Conservation (phyloP, 2,113 vertebrate genomes). For the Piaya cayana region DNA sequence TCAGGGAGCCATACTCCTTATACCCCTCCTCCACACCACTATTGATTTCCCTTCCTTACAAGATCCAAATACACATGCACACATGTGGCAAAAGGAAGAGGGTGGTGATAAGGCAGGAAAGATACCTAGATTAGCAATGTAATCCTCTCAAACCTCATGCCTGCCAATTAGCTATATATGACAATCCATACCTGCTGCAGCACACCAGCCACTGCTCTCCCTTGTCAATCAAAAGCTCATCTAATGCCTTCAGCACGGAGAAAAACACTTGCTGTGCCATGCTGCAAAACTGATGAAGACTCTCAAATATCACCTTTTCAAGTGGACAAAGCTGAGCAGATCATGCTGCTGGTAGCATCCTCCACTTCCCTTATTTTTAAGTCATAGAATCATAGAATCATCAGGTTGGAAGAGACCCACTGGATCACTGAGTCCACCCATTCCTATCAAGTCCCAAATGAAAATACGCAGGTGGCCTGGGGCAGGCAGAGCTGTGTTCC, state of each 20-base stretch:
- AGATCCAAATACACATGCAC: not conserved
- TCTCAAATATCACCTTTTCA: not conserved
- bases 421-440: no score
- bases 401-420: no score
- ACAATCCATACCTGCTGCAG: conserved; percentile 21
- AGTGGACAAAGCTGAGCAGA: not conserved
- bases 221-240: not conserved
- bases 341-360: not conserved
- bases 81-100: not conserved
- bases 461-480: not conserved
- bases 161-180: conserved; percentile 22
- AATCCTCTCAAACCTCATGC: conserved; percentile 13
- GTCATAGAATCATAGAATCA: no score
- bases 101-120: not conserved
- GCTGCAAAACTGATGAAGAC: not conserved
- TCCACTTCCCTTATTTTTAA: not conserved
- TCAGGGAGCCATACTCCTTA: not conserved
- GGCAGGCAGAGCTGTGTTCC: not conserved
- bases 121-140: not conserved
- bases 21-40: not conserved
- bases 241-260: not conserved
- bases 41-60: not conserved
- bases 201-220: not conserved
- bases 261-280: not conserved
- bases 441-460: no score